Percentiles rank a stretch among this genome's conserved stretches.
phyloP scores from a whole-genome alignment of 2,888 invertebrate genomes.

The Erebia epiphron region DNA sequence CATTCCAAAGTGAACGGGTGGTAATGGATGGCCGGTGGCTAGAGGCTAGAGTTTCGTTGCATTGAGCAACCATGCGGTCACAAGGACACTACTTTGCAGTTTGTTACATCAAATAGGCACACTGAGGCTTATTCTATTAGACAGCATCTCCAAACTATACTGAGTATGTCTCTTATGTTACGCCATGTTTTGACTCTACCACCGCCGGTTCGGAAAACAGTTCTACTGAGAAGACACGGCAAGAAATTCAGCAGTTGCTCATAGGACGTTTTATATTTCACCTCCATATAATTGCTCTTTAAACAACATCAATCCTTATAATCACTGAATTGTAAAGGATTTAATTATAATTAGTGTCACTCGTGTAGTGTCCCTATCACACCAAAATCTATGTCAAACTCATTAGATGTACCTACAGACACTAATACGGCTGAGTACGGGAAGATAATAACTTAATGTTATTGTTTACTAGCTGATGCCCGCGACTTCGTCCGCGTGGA shows the following conservation, averaged over 20 bases:
- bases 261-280: neutral
- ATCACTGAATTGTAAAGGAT: slow-evolving; percentile 5
- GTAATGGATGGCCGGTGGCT: slow-evolving; percentile 25
- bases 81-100: slow-evolving; percentile 9
- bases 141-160: too few species aligned
- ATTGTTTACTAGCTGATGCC: neutral
- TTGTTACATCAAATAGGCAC: neutral
- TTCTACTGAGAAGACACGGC: too few species aligned
- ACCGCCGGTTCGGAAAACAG: too few species aligned
- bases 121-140: too few species aligned
- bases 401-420: slow-evolving; percentile 15
- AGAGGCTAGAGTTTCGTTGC: slow-evolving; percentile 29
- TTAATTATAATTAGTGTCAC: slow-evolving; percentile 12
- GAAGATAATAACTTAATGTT: slow-evolving; percentile 21
- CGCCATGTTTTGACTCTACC: too few species aligned
- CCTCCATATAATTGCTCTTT: neutral
- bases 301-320: slow-evolving; percentile 6
- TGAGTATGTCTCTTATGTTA: too few species aligned
- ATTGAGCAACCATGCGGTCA: slow-evolving; percentile 43
- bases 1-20: slow-evolving; percentile 35
- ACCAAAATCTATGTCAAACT: slow-evolving; percentile 16
- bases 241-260: too few species aligned
- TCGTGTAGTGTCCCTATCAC: neutral
- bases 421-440: neutral
- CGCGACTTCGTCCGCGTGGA: too few species aligned